Base-by-base conservation (phyloP, 2,888 invertebrate genomes). In the Ennomos quercinarius region DNA sequence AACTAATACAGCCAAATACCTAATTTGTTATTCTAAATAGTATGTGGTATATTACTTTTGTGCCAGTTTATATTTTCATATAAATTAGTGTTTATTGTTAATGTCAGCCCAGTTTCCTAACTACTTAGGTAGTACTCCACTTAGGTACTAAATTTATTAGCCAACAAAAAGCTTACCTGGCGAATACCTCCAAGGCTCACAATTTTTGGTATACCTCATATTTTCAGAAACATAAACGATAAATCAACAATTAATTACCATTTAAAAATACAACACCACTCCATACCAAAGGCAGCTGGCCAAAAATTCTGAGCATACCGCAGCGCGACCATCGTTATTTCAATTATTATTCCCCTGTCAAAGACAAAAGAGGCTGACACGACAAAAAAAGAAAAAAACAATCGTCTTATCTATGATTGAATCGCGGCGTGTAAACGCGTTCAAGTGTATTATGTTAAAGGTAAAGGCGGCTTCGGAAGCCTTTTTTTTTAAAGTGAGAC, bases 341-440 rank as follows among this genome's bases (percentile, higher is more conserved):
- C 91, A 91, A 91, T 91, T 92, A 91, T 87, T 71, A 68, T 81
- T 83, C 91, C 92, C 86, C 89, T 87, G 89, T 92, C 92, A 92
- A 89, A 91, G 87, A 92, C 92, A 92, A 92, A 91, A 86, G 90
- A 83, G 60, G 79, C 84, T 89, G 91, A 89, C 91, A 87, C 79
- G 74, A 51, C 72, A 78, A 78, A 79, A 82, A 79, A 77, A 70
- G 76, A 82, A 79, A 72, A 81, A 86, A 83, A 79, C 81, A 83
- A 80, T 74, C 72, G 76, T 73, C 77, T 89, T 91, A 92, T 92
- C 91, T 91, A 91, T 91, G 92, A 92, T 91, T 89, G 90, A 86
- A 92, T 91, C 92, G 86, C 85, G 90, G 90, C 48, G 43, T 89
- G 90, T 91, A 89, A 89, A 89, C 81, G 81, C 83, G 84, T 80